A percentile compares a stretch with the other conserved stretches of the same genome.
Conservation (phyloP, 2,888 invertebrate species). For the Aleiodes testaceus region DNA sequence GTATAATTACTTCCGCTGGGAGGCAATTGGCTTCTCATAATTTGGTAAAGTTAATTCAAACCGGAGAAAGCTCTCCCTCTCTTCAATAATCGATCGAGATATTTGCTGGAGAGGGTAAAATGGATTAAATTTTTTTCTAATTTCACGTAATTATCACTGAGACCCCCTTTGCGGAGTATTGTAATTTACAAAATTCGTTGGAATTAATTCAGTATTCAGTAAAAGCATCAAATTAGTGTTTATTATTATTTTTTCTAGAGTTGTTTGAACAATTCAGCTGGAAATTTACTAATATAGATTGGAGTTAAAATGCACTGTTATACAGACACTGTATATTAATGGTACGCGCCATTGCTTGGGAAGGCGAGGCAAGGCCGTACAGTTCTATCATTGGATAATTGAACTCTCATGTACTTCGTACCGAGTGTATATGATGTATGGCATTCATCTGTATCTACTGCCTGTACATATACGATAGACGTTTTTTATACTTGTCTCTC, state of each 20-base stretch:
- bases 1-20: conserved; percentile 10
- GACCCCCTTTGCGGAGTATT: too few species aligned
- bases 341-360: conserved; percentile 60
- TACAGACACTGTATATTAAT: conserved; percentile 48
- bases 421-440: conserved; percentile 4
- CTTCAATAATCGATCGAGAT: not conserved
- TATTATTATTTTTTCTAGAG: too few species aligned
- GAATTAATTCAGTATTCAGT: too few species aligned
- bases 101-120: not conserved
- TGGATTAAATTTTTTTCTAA: conserved; percentile 4
- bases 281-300: conserved; percentile 22
- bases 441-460: conserved; percentile 32
- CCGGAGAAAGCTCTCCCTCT: not conserved
- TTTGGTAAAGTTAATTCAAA: conserved; percentile 24
- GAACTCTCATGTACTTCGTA: conserved; percentile 31
- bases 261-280: not conserved
- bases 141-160: not conserved
- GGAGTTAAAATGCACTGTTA: not conserved
- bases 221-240: too few species aligned
- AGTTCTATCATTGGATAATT: conserved; percentile 42
- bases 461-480: conserved; percentile 15
- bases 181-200: too few species aligned
- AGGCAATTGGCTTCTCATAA: conserved; percentile 37
- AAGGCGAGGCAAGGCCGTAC: conserved; percentile 64
- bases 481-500: conserved; percentile 5